Percentiles rank a stretch among this genome's conserved stretches.
Conservation (phyloP, 2,888 invertebrate species). For the Clostera curtula region DNA sequence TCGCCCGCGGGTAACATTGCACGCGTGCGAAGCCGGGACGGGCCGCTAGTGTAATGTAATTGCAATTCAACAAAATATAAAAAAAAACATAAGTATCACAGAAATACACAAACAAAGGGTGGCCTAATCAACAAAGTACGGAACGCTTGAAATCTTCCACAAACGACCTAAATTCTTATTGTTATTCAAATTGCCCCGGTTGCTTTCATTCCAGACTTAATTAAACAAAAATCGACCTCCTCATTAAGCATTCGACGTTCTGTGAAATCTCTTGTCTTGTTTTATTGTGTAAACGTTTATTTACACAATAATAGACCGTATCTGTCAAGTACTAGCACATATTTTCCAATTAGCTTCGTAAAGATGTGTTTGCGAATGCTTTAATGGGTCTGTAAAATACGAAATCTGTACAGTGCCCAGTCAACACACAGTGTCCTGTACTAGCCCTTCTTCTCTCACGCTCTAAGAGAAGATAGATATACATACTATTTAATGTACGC, state of each 20-base stretch:
- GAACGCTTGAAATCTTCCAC: conserved; percentile 8
- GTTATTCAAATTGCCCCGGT: conserved; percentile 24
- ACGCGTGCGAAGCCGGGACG: too few species aligned
- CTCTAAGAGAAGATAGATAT: too few species aligned
- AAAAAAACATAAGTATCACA: too few species aligned
- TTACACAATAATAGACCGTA: conserved; percentile 5
- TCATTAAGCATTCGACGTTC: conserved; percentile 30
- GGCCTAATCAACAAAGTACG: conserved; percentile 12
- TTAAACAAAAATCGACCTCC: conserved; percentile 30
- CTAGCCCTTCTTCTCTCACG: too few species aligned
- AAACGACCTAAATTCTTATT: conserved; percentile 19
- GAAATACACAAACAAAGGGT: conserved; percentile 18
- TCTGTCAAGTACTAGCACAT: not conserved
- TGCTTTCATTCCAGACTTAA: conserved; percentile 30
- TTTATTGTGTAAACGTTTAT: conserved; percentile 10
- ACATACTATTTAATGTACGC: too few species aligned
- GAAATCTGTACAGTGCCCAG: too few species aligned
- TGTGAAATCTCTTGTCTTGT: conserved; percentile 12
- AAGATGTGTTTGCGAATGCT: too few species aligned
- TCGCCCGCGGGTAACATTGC: too few species aligned
- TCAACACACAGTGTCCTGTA: too few species aligned
- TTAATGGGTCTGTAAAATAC: too few species aligned
- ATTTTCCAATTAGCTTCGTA: conserved; percentile 1
- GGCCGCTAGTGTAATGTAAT: too few species aligned
- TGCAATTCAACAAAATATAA: too few species aligned